phyloP scores from a whole-genome alignment of 2,888 invertebrate genomes.

The Idaea aversata region DNA sequence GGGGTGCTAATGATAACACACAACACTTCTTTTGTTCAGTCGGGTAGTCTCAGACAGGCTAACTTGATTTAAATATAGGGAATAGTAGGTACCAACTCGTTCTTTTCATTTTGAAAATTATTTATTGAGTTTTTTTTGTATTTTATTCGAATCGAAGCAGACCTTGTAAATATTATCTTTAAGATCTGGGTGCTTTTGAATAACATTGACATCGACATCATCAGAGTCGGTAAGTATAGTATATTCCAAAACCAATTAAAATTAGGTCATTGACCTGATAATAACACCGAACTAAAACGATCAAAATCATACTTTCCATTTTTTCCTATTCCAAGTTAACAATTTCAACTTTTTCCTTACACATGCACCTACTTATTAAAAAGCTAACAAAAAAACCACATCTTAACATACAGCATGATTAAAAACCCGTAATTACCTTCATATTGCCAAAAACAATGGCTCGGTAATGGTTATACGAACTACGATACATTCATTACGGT shows the following conservation, averaged over 20 bases:
- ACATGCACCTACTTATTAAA: neutral
- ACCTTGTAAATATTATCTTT: too few species aligned
- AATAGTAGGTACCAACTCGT: neutral
- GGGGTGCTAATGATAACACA: constrained; percentile 56
- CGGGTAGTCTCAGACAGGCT: neutral
- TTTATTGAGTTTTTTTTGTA: too few species aligned
- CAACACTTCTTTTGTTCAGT: constrained; percentile 51
- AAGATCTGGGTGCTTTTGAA: too few species aligned
- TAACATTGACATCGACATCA: too few species aligned
- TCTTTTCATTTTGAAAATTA: too few species aligned
- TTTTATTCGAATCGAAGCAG: too few species aligned
- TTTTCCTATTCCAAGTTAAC: neutral
- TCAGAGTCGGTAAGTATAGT: too few species aligned
- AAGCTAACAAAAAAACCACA: constrained; percentile 6
- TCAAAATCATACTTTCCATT: neutral
- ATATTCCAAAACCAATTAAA: too few species aligned
- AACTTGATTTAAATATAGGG: neutral
- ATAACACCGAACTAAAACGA: too few species aligned
- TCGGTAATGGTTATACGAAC: constrained; percentile 75
- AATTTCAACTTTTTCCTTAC: neutral
- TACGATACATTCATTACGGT: constrained; percentile 77
- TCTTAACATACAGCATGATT: constrained; percentile 23
- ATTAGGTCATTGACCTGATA: too few species aligned
- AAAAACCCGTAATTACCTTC: constrained; percentile 24
- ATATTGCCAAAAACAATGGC: constrained; percentile 60